Percentiles rank a stretch among this genome's conserved stretches.
Evolutionary conservation across 2,113 vertebrate species (phyloP).

Genomic region (Cyprinus carpio): DNA sequence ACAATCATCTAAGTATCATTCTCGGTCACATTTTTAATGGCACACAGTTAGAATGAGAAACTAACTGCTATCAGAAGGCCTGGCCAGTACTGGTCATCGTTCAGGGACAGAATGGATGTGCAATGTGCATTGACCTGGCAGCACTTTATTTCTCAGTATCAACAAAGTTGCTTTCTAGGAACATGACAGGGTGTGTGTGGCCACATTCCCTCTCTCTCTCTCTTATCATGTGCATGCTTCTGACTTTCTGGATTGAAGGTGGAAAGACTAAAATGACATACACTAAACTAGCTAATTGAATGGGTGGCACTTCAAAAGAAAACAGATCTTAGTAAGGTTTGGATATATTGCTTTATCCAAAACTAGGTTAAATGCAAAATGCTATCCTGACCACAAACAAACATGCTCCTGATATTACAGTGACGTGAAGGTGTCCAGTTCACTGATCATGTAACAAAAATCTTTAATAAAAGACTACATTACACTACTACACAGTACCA

Average conservation of each 20-base stretch:
- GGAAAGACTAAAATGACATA: background rate
- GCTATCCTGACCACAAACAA: background rate
- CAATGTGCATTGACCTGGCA: conserved; percentile 17
- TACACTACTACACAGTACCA: background rate
- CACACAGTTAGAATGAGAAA: background rate
- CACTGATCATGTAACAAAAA: background rate
- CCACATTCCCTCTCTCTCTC: background rate
- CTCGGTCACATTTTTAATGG: background rate
- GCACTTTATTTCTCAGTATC: conserved; percentile 29
- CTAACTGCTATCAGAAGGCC: background rate
- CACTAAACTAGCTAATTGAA: background rate
- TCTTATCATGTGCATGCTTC: background rate
- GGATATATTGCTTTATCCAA: background rate
- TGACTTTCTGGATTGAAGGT: background rate
- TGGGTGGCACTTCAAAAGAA: no score
- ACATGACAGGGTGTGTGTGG: background rate
- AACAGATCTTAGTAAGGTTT: no score
- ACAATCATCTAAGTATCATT: background rate
- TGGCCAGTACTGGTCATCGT: background rate
- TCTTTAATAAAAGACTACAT: background rate
- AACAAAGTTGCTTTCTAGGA: conserved; percentile 20
- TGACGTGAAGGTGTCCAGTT: background rate
- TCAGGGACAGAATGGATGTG: background rate
- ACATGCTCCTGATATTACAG: background rate
- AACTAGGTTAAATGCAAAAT: background rate